Conservation (phyloP, 2,888 invertebrate species). For the Tetheella fluctuosa region DNA sequence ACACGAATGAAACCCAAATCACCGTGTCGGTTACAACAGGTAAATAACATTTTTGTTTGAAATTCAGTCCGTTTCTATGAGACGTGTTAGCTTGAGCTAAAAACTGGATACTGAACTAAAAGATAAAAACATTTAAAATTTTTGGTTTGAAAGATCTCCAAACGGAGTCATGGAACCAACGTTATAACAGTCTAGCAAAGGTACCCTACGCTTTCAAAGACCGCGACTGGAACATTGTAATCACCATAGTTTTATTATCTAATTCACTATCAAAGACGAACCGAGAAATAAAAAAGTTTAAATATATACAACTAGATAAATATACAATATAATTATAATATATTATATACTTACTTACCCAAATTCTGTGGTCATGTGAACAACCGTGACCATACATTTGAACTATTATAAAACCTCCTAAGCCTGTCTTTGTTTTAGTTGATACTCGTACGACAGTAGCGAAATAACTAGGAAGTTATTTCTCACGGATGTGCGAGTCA, state of each 20-base stretch:
- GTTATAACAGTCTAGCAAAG: conserved; percentile 81
- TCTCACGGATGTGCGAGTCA: background rate
- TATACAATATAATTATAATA: too few species aligned
- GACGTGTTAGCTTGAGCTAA: too few species aligned
- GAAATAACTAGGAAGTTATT: background rate
- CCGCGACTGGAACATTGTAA: conserved; percentile 79
- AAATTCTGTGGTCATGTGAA: background rate
- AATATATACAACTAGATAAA: too few species aligned
- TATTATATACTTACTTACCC: background rate
- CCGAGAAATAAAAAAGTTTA: too few species aligned
- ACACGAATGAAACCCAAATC: too few species aligned
- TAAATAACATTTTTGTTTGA: too few species aligned
- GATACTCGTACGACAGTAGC: background rate
- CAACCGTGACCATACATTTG: background rate
- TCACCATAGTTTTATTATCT: too few species aligned
- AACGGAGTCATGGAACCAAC: conserved; percentile 79
- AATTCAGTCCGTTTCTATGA: too few species aligned
- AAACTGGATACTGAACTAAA: too few species aligned
- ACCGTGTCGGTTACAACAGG: too few species aligned
- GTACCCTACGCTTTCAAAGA: conserved; percentile 86
- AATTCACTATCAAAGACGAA: too few species aligned
- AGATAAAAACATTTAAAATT: too few species aligned
- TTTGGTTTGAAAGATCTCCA: conserved; percentile 37
- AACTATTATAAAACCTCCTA: background rate
- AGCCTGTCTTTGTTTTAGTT: background rate